phyloP scores from a whole-genome alignment of 2,797 vertebrate species.

The Platyrinchus mystaceus region DNA sequence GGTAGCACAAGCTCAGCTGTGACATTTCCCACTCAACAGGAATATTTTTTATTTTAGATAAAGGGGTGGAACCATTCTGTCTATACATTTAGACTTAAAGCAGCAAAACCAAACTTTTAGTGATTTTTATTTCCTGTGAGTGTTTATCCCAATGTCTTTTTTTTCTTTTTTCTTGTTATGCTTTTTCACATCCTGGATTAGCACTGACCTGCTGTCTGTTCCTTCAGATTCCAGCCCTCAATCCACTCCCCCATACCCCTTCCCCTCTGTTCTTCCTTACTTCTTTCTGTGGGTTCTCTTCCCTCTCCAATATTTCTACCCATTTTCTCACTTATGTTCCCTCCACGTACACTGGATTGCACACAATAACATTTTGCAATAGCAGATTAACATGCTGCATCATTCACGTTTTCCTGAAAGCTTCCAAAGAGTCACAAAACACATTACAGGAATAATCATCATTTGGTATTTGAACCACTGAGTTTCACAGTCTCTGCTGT shows the following conservation, averaged over 20 bases:
- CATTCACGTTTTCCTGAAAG: not conserved
- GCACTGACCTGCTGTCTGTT: not conserved
- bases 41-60: not conserved
- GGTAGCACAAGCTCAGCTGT: not conserved
- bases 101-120: not conserved
- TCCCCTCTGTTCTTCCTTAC: not conserved
- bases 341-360: not conserved
- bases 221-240: not conserved
- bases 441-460: not conserved
- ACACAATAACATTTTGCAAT: not conserved
- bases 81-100: not conserved
- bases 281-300: not conserved
- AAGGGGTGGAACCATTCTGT: not conserved
- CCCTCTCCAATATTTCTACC: accelerated
- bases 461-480: not conserved
- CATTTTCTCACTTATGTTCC: not conserved
- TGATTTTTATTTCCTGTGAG: not conserved
- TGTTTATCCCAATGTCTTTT: accelerated
- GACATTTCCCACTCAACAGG: not conserved
- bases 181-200: not conserved
- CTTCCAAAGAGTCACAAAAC: not conserved
- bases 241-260: not conserved
- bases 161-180: not conserved
- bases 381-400: not conserved
- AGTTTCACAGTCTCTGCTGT: not conserved